Base-by-base conservation (phyloP, 2,113 vertebrate species). In the Terrapene triunguis region DNA sequence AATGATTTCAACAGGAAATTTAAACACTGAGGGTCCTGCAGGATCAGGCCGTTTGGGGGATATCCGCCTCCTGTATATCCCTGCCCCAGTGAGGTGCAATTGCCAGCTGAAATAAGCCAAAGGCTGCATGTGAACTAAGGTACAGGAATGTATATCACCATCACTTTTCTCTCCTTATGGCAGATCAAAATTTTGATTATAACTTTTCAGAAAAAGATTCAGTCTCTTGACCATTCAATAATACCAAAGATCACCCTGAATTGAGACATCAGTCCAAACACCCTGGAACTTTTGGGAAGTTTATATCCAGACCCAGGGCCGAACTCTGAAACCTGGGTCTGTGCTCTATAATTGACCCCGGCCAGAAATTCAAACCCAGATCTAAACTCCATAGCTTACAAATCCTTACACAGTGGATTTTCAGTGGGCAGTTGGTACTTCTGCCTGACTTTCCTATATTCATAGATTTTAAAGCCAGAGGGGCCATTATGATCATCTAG, bases 1-100 rank as follows among this genome's bases (percentile, higher is more conserved):
- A 44, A 27, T 47, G 22, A 47, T 42, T 78, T 78, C 12, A 47
- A 78, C 42, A 78, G 42, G 42, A 78, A 78, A 44, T 44, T 27
- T 47, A 16, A 78, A 44, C 13, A 14, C 42, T 27, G 42, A 47
- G 42, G 72, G 12, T 10, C 27, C 54, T 48, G 32, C 27, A 94
- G 85, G 89, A 88, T 55, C 0, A 0, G 4, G 6, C 2, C 5
- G 50, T 32, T 65, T 79, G 50, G 8, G 2, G 54, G 82, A 6
- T 82, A 55, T 50, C 11, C 81, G 47, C 0, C 0, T 50, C 44
- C 51, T 79, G 11, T 42, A 6, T 42, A 24, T 82, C 35, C 51
- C 22, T 53, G 53, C 8, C 35, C 22, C n/a, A 24, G n/a, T 22
- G 13, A n/a, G 12, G 21, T 82, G n/a, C 79, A 16, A 38, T 12